Evolutionary conservation across 2,888 invertebrate genomes (phyloP).

Genomic region (Sisyra nigra): DNA sequence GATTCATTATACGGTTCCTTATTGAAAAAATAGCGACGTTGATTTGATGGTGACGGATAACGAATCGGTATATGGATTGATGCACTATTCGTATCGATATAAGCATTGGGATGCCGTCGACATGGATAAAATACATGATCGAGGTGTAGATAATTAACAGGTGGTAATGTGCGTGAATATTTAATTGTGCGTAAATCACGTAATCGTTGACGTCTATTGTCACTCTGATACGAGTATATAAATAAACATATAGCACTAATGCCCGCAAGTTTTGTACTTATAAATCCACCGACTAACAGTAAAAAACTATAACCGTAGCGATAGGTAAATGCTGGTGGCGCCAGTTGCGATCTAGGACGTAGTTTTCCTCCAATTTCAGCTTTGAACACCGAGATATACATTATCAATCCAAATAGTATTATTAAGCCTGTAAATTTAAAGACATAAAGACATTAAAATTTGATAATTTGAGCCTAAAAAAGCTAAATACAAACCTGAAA

Average conservation of each 20-base stretch:
- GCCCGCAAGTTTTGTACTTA: conserved; percentile 71
- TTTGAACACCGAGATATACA: conserved; percentile 86
- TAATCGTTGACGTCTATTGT: conserved; percentile 37
- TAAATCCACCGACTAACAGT: conserved; percentile 68
- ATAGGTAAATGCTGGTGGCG: conserved; percentile 68
- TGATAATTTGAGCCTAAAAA: background rate
- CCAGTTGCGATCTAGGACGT: conserved; percentile 59
- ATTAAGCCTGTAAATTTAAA: conserved; percentile 50
- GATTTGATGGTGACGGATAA: conserved; percentile 32
- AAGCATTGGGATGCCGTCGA: conserved; percentile 28
- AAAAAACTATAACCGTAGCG: conserved; percentile 80
- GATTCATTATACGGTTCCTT: conserved; percentile 32
- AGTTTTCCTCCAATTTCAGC: conserved; percentile 80
- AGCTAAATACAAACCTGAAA: conserved; percentile 52
- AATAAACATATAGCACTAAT: conserved; percentile 77
- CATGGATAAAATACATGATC: conserved; percentile 24
- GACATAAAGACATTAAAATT: background rate
- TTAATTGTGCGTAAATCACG: conserved; percentile 34
- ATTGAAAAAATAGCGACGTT: conserved; percentile 46
- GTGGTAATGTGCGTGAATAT: conserved; percentile 33
- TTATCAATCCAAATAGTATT: conserved; percentile 80
- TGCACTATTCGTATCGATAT: conserved; percentile 27
- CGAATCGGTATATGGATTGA: conserved; percentile 18
- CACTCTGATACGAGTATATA: conserved; percentile 61
- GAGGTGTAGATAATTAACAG: conserved; percentile 26